Percentiles rank a stretch among this genome's conserved stretches.
These are phyloP conservation scores for Calliopum simillimum DNA, from an alignment of 2,888 invertebrate species.

Conservation along the genomic window DNA sequence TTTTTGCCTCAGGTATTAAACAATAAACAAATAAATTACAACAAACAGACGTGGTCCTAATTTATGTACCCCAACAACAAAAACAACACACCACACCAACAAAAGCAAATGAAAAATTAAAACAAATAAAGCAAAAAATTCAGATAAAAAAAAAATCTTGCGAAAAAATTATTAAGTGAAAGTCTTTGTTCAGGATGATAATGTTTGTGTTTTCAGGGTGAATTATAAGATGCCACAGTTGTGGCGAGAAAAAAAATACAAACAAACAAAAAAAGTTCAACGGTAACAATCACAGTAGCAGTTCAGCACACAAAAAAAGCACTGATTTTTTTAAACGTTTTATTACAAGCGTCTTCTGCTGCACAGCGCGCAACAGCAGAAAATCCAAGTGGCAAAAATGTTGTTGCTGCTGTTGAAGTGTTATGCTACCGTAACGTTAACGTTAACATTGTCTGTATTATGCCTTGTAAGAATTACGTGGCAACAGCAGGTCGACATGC, in stretches of 20 bases:
- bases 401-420: background rate
- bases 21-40: constrained; percentile 44
- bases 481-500: too few species aligned
- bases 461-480: too few species aligned
- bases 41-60: constrained; percentile 42
- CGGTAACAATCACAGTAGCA: constrained; percentile 1
- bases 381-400: constrained; percentile 4
- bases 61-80: constrained; percentile 38
- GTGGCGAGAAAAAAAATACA: background rate
- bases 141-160: background rate
- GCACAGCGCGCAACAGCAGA: background rate
- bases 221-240: constrained; percentile 27
- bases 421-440: background rate
- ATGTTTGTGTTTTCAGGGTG: constrained; percentile 27
- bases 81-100: constrained; percentile 27
- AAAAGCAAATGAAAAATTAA: background rate
- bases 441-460: too few species aligned
- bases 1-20: constrained; percentile 27
- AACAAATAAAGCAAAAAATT: background rate
- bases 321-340: constrained; percentile 5
- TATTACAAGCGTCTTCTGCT: background rate
- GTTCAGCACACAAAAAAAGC: background rate
- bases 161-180: constrained; percentile 39
- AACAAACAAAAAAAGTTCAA: background rate
- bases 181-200: constrained; percentile 40